Base-by-base conservation (phyloP, 1,140 invertebrate genomes). In the Drosophila suzukii region DNA sequence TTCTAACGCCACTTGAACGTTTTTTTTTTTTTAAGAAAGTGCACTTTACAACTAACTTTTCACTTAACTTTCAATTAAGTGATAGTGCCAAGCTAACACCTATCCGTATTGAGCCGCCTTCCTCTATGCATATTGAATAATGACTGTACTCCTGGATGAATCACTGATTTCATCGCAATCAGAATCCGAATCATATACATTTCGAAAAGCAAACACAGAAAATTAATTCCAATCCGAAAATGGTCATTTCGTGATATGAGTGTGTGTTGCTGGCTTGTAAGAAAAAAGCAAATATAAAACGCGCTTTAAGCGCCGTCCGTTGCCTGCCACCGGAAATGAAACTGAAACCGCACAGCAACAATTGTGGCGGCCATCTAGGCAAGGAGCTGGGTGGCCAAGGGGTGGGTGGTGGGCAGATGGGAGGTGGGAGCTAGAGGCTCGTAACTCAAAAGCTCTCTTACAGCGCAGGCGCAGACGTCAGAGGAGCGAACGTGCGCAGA, bases 321-420 rank as follows among this genome's bases (percentile, higher is more conserved):
- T 81, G 67, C 78, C 78, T 78, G 79, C 59, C 59, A 88, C 79
- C 83, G 83, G 83, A 88, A 88, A 88, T 88, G 75, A 88, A 88
- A 88, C 78, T 78, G 75, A 82, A 88, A 76, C 79, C 83, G 56
- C 74, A 75, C 63, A 72, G 70, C 66, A 63, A 84, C 49, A 38
- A 58, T 30, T 49, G 30, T 51, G 68, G 55, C 34, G 50, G 62
- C 43, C 73, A 59, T 41, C n/a, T 36, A 55, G 43, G 41, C 11
- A 46, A 60, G 55, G 59, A 36, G 47, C 30, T 46, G 17, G 50
- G 12, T 4, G n/a, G 6, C 32, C 47, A 30, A 2, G 13, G 17
- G 44, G 32, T 8, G 12, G 47, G 38, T 2, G 49, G 41, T 44
- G 20, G 32, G 13, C n/a, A 50, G 59, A 12, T 30, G 58, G 54